These are phyloP conservation scores for Sclerurus mexicanus DNA, from an alignment of 2,113 vertebrate species.

Conservation along the genomic window DNA sequence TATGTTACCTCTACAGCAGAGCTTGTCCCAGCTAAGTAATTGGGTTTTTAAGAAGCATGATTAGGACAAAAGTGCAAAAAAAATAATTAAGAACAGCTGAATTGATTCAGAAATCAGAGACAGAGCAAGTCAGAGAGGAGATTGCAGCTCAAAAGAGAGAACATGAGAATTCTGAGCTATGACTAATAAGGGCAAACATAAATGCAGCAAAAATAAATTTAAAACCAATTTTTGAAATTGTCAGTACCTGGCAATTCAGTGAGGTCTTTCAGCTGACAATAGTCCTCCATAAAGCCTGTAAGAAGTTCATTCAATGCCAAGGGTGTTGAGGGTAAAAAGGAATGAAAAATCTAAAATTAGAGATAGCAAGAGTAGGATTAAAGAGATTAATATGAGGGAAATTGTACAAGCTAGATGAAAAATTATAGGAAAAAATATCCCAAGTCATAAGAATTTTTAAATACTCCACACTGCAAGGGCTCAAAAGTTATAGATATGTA, in stretches of 20 bases:
- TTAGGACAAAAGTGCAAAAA: neutral
- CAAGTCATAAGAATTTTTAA: neutral
- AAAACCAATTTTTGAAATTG: neutral
- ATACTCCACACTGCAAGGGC: neutral
- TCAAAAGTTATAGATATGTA: neutral
- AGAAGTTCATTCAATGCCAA: neutral
- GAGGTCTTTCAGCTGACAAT: neutral
- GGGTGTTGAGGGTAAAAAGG: neutral
- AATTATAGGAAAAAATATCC: neutral
- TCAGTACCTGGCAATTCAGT: neutral
- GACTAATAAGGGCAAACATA: neutral
- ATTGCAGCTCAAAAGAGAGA: neutral
- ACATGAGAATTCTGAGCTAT: neutral
- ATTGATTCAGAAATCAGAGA: neutral
- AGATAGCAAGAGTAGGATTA: neutral
- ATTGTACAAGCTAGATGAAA: neutral
- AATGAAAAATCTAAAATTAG: neutral
- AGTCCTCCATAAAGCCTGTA: neutral
- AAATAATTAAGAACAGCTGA: neutral
- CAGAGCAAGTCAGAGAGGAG: neutral
- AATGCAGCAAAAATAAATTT: slow-evolving; percentile 7
- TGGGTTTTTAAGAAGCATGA: neutral
- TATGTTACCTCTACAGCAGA: neutral
- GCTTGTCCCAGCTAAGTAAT: neutral
- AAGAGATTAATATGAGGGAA: neutral